These are phyloP conservation scores for Xenus cinereus DNA, from an alignment of 2,113 vertebrate genomes.

Conservation along the genomic window DNA sequence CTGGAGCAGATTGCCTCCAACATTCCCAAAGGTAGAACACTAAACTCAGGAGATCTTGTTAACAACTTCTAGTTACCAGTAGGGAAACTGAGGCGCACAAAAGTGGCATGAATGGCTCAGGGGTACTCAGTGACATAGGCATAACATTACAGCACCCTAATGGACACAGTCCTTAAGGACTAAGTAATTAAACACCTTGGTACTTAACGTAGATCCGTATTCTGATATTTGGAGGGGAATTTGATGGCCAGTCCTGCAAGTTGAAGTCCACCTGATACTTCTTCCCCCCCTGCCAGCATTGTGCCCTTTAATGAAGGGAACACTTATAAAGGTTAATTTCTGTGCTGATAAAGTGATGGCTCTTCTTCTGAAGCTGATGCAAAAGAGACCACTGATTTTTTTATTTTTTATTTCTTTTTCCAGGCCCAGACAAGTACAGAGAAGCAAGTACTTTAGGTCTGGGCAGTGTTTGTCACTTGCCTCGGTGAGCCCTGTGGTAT, in stretches of 20 bases:
- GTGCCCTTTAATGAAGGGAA: not conserved
- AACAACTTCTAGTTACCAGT: not conserved
- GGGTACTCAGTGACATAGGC: not conserved
- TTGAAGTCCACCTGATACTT: not conserved
- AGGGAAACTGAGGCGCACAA: not conserved
- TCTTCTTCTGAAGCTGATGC: not conserved
- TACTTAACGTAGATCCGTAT: not conserved
- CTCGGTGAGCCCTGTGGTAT: not conserved
- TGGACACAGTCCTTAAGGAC: not conserved
- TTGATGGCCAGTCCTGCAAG: not conserved
- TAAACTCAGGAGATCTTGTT: not conserved
- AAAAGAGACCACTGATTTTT: not conserved
- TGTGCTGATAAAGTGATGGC: not conserved
- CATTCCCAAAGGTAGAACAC: not conserved
- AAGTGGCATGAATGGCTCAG: not conserved
- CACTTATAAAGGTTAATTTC: not conserved
- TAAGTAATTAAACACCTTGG: not conserved
- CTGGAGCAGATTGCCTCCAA: not conserved
- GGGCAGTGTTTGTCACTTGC: not conserved
- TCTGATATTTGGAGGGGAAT: not conserved
- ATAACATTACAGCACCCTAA: not conserved
- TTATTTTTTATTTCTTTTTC: not conserved
- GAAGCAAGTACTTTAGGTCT: not conserved
- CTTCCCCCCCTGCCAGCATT: not conserved
- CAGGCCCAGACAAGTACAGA: not conserved